Base-by-base conservation (phyloP, 2,113 vertebrate species). In the Pterocles burchelli region DNA sequence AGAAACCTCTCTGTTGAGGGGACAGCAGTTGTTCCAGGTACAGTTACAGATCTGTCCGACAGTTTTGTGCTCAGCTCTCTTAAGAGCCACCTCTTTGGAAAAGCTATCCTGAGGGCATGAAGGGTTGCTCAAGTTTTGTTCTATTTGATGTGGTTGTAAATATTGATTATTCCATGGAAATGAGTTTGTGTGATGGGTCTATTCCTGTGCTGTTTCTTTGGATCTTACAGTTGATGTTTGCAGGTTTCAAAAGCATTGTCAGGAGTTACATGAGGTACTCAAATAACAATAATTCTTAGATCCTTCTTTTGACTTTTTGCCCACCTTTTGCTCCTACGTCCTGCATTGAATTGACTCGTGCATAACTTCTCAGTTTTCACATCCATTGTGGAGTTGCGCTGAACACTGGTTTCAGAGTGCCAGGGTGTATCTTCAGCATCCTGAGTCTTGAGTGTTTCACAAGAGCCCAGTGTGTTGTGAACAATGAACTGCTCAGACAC, bases 131-230 rank as follows among this genome's bases (percentile, higher is more conserved):
- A 2, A 49, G 52, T 67, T 85, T 55, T 67, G 57, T 63, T 71
- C 63, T 78, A 0, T 89, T 84, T 93, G 65, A 84, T 96, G 90
- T 90, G 88, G 85, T 74, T 94, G 72, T 88, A 62, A 90, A 83
- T 96, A 91, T 94, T 77, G 91, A 85, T 91, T 83, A 17, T 38
- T 45, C 33, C 59, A 17, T 77, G 88, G 72, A 90, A 81, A 80
- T 91, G 49, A 61, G 36, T 91, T 54, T 26, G 77, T 65, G 73
- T 57, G 93, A 61, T 70, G 45, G 58, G 15, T 29, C 90, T 70
- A 14, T 43, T 85, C n/a, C 62, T 11, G 0, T 58, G 15, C 7
- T 54, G 22, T 55, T 59, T 46, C 6, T 70, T 58, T 81, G 72
- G 59, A n/a, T 55, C 55, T 59, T 68, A 14, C 6, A 29, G 68